Evolutionary conservation across 2,888 invertebrate species (phyloP).

Genomic region (Lathronympha strigana): DNA sequence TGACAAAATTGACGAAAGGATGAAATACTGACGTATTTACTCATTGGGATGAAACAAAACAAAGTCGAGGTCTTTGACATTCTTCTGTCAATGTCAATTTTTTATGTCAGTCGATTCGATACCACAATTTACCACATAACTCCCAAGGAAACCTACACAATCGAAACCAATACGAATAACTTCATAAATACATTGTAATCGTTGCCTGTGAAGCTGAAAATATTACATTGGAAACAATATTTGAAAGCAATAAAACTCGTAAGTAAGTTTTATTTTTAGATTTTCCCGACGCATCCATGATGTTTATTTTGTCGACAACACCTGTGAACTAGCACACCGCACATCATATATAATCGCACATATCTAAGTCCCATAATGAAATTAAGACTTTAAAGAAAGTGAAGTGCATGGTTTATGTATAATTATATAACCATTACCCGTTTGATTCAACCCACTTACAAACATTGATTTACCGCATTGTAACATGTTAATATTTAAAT

Average conservation of each 20-base stretch:
- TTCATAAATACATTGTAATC: conserved; percentile 11
- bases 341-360: neutral
- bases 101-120: neutral
- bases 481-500: too few species aligned
- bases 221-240: neutral
- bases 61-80: too few species aligned
- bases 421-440: neutral
- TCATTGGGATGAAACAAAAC: too few species aligned
- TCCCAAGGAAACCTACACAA: neutral
- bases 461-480: too few species aligned
- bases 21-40: too few species aligned
- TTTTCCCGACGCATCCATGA: too few species aligned
- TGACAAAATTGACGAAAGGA: too few species aligned
- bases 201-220: neutral
- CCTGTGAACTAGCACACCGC: neutral
- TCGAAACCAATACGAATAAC: neutral
- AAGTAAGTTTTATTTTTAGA: neutral
- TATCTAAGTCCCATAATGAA: neutral
- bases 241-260: neutral
- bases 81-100: too few species aligned
- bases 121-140: neutral
- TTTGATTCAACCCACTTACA: neutral
- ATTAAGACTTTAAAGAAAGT: neutral
- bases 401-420: neutral
- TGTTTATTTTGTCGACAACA: neutral